Evolutionary conservation across 2,888 invertebrate genomes (phyloP).

Genomic region (Glaucopsyche alexis): DNA sequence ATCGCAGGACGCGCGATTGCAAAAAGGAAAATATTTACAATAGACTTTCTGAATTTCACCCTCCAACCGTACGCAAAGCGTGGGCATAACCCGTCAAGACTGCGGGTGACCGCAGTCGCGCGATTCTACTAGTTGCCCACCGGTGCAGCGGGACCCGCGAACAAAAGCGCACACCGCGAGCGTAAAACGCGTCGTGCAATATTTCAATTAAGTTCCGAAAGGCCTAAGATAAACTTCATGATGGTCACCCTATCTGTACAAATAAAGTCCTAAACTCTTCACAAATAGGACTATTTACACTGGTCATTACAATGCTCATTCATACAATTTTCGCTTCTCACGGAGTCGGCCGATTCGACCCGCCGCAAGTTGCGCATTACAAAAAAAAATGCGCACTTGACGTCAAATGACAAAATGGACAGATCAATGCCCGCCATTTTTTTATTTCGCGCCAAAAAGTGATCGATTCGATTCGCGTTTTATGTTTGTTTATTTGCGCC

Average conservation of each 20-base stretch:
- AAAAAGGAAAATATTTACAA: no score
- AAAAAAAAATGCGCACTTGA: slow-evolving; percentile 42
- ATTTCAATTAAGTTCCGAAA: not conserved
- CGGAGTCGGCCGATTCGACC: slow-evolving; percentile 54
- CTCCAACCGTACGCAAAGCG: no score
- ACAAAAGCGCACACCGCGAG: no score
- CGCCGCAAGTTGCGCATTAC: slow-evolving; percentile 54
- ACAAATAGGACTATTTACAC: slow-evolving; percentile 71
- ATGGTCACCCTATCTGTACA: slow-evolving; percentile 38
- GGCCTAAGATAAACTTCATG: not conserved
- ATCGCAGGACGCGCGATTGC: no score
- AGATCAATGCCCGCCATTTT: slow-evolving; percentile 42
- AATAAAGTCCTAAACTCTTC: slow-evolving; percentile 49
- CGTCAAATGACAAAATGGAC: slow-evolving; percentile 37
- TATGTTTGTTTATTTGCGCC: slow-evolving; percentile 63
- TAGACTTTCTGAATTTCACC: no score
- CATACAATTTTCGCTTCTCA: slow-evolving; percentile 61
- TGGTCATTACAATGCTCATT: slow-evolving; percentile 71
- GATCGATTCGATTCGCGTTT: slow-evolving; percentile 72
- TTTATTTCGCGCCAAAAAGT: slow-evolving; percentile 50
- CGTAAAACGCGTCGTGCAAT: no score
- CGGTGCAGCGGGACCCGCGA: no score
- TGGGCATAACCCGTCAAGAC: no score
- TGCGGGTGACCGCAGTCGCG: no score
- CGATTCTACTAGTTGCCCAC: no score